phyloP scores from a whole-genome alignment of 2,888 invertebrate genomes.

The Perithous albicinctus region DNA sequence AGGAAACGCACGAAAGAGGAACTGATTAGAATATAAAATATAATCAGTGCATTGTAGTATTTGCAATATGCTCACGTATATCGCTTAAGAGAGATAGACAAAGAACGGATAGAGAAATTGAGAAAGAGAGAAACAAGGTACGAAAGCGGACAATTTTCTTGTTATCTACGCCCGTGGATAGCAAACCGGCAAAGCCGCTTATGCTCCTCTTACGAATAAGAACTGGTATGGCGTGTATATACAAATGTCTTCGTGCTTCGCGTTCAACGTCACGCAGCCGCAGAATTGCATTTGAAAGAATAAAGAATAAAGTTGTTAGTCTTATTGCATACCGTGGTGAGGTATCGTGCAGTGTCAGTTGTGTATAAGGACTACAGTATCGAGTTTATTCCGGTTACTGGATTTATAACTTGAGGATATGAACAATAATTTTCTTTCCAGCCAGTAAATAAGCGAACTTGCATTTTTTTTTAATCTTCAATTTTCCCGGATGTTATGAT shows the following conservation, averaged over 20 bases:
- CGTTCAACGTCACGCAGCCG: conserved; percentile 49
- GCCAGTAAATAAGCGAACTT: background rate
- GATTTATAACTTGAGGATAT: conserved; percentile 1
- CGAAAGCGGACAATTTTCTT: conserved; percentile 59
- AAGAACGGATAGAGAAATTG: background rate
- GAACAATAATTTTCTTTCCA: background rate
- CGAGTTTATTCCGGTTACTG: conserved; percentile 5
- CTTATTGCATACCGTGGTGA: conserved; percentile 12
- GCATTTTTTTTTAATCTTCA: too few relatives aligned
- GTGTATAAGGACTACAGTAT: background rate
- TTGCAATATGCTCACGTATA: conserved; percentile 32
- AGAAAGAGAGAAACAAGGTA: background rate
- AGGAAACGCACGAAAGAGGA: conserved; percentile 31
- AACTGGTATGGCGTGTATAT: conserved; percentile 6
- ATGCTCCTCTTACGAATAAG: conserved; percentile 45
- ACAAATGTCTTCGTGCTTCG: conserved; percentile 28
- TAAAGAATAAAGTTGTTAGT: conserved; percentile 47
- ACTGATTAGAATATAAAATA: conserved; percentile 31
- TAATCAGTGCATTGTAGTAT: conserved; percentile 38
- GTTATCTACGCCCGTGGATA: conserved; percentile 59
- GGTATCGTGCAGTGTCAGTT: background rate
- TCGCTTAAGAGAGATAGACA: background rate
- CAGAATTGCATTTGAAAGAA: conserved; percentile 15
- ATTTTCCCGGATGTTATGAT: too few relatives aligned
- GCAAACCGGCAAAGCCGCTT: conserved; percentile 43